phyloP scores from a whole-genome alignment of 2,888 invertebrate genomes.

The Chymomyza fuscimana region DNA sequence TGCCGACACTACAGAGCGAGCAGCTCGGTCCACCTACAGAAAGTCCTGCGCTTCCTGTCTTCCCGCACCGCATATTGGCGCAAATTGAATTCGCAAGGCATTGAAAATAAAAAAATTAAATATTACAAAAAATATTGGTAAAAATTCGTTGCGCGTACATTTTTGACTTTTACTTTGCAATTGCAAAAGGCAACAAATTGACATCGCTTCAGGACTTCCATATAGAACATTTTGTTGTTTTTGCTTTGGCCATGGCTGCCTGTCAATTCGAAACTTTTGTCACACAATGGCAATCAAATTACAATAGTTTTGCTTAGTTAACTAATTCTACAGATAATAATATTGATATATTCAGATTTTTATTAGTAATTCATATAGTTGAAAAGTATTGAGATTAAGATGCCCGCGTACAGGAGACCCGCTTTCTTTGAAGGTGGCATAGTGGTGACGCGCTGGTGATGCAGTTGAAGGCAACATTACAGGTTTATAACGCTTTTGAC shows the following conservation, averaged over 20 bases:
- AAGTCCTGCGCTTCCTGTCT: conserved; percentile 3
- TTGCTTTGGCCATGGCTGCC: conserved; percentile 21
- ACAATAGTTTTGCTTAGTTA: conserved; percentile 40
- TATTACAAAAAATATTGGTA: conserved; percentile 30
- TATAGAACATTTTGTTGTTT: conserved; percentile 1
- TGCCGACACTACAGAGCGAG: conserved; percentile 40
- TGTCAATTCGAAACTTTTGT: conserved; percentile 56
- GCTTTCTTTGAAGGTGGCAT: no score
- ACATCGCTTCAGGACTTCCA: not conserved
- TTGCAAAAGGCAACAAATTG: conserved; percentile 4
- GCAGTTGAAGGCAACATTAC: no score
- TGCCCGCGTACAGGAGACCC: no score
- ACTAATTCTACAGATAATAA: not conserved
- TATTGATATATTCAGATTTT: no score
- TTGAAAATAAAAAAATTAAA: conserved; percentile 28
- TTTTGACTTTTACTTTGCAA: conserved; percentile 39
- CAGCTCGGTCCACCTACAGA: conserved; percentile 1
- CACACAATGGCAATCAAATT: conserved; percentile 50
- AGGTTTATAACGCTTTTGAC: no score
- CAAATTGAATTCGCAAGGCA: conserved; percentile 61
- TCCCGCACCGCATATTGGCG: conserved; percentile 36
- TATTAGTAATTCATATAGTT: no score
- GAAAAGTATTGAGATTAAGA: no score
- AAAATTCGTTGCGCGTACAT: conserved; percentile 43
- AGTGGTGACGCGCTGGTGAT: no score